Conservation (phyloP, 2,888 invertebrate genomes). For the Andricus curvator region DNA sequence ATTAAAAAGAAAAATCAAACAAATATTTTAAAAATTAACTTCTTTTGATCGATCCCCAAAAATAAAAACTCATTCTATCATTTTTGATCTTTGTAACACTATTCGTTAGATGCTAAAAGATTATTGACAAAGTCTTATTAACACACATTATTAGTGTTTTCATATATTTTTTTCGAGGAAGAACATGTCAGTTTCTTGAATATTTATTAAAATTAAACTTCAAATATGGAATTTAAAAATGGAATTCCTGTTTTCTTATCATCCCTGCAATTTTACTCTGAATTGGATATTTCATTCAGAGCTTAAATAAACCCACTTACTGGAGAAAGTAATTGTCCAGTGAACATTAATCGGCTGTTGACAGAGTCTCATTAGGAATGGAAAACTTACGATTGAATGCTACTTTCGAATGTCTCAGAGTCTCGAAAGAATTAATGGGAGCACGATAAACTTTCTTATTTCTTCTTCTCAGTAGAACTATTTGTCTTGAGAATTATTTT, state of each 20-base stretch:
- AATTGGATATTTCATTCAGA: neutral
- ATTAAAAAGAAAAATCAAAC: too few relatives aligned
- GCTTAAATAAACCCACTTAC: neutral
- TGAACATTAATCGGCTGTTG: neutral
- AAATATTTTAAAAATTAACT: too few relatives aligned
- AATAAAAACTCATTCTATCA: too few relatives aligned
- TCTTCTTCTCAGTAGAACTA: neutral
- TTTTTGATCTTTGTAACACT: too few relatives aligned
- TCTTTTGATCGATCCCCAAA: too few relatives aligned
- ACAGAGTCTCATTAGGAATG: constrained; percentile 18
- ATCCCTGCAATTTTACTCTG: neutral
- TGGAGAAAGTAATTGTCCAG: neutral
- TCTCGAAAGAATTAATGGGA: constrained; percentile 22
- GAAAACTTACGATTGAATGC: neutral
- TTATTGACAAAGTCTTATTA: too few relatives aligned
- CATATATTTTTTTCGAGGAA: too few relatives aligned
- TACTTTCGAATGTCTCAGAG: neutral
- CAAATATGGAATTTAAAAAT: too few relatives aligned
- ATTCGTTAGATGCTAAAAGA: too few relatives aligned
- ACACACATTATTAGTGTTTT: too few relatives aligned
- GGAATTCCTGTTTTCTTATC: neutral
- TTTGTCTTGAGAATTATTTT: neutral
- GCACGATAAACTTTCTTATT: neutral
- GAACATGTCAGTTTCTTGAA: too few relatives aligned
- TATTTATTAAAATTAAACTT: too few relatives aligned